Evolutionary conservation across 2,888 invertebrate genomes (phyloP).

Genomic region (Ypsolopha scabrella): DNA sequence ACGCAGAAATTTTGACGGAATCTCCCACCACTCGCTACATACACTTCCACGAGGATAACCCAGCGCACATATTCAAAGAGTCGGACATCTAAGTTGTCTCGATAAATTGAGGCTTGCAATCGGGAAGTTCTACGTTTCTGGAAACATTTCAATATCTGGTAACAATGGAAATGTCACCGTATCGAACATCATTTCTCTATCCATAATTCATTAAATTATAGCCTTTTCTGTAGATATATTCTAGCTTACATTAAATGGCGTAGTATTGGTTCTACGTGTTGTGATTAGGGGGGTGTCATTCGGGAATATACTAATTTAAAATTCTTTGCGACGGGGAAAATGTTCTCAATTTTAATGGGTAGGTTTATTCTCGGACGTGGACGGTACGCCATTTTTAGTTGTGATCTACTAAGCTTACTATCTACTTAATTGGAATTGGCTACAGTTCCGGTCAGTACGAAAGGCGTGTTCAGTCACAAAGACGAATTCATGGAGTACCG

Average conservation of each 20-base stretch:
- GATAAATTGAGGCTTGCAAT: not conserved
- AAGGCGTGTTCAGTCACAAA: no score
- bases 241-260: not conserved
- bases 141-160: not conserved
- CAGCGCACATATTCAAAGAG: conserved; percentile 48
- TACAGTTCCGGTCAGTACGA: no score
- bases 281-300: no score
- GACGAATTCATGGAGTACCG: no score
- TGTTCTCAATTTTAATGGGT: no score
- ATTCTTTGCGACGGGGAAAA: no score
- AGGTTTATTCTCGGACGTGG: no score
- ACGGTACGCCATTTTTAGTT: no score
- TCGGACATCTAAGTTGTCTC: conserved; percentile 44
- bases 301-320: no score
- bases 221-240: not conserved
- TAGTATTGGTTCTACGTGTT: not conserved
- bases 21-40: conserved; percentile 52
- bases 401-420: no score
- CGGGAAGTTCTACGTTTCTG: not conserved
- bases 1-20: conserved; percentile 28
- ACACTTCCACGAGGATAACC: conserved; percentile 46
- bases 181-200: not conserved
- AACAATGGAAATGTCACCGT: not conserved
- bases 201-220: not conserved
- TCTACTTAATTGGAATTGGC: no score